Evolutionary conservation across 1,140 invertebrate genomes (phyloP).

Genomic region (Bombus cullumanus): DNA sequence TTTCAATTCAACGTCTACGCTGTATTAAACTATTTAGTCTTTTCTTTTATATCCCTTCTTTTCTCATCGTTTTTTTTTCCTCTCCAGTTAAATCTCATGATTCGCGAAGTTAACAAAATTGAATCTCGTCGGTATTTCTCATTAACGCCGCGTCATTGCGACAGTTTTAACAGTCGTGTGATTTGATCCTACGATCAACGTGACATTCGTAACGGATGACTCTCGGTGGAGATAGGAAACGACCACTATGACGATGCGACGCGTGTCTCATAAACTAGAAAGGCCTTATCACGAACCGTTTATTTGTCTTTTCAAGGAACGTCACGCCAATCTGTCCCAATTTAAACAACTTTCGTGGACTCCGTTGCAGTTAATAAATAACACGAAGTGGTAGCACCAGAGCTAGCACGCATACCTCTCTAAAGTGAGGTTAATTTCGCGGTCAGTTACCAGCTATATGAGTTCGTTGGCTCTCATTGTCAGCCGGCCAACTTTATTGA

Average conservation of each 20-base stretch:
- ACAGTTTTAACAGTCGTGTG: conserved; percentile 12
- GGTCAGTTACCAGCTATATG: conserved; percentile 64
- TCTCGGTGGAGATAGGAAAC: not conserved
- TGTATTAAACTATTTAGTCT: no score
- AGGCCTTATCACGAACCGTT: conserved; percentile 32
- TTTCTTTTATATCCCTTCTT: not conserved
- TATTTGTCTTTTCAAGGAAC: conserved; percentile 63
- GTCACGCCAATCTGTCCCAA: conserved; percentile 69
- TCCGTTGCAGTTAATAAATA: conserved; percentile 67
- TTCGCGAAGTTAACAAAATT: not conserved
- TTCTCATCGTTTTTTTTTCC: no score
- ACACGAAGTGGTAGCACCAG: conserved; percentile 50
- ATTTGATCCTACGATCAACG: conserved; percentile 8
- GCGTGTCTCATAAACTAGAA: conserved; percentile 10
- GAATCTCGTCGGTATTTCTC: not conserved
- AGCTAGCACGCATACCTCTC: conserved; percentile 66
- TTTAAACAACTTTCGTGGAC: conserved; percentile 66
- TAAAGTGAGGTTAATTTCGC: conserved; percentile 73
- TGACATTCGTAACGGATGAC: conserved; percentile 31
- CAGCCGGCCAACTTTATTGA: conserved; percentile 64
- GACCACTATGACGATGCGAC: not conserved
- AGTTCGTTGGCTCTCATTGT: conserved; percentile 68
- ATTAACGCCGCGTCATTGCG: not conserved
- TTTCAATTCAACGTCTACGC: conserved; percentile 29
- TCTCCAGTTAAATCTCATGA: not conserved